phyloP scores from a whole-genome alignment of 2,888 invertebrate genomes.

The Hymenopus coronatus region DNA sequence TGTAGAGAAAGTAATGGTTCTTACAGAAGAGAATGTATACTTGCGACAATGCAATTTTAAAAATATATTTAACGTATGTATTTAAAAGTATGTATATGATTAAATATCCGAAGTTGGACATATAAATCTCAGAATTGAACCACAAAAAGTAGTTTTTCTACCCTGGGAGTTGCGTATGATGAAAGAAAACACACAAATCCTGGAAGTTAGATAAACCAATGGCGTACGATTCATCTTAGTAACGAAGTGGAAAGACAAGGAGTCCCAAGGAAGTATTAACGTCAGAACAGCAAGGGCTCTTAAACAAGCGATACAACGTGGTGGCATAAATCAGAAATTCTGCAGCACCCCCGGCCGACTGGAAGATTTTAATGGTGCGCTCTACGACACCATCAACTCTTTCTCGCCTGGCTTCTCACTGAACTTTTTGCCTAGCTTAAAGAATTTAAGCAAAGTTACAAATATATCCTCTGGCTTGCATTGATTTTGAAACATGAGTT shows the following conservation, averaged over 20 bases:
- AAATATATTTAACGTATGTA: no score
- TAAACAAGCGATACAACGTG: background rate
- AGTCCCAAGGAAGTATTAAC: background rate
- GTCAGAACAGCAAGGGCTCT: background rate
- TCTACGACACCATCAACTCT: background rate
- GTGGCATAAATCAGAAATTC: background rate
- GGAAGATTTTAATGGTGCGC: background rate
- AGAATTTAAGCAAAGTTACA: background rate
- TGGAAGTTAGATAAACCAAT: background rate
- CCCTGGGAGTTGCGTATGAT: no score
- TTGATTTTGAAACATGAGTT: background rate
- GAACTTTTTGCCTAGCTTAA: background rate
- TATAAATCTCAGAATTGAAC: background rate
- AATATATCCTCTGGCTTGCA: background rate
- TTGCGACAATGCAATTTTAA: no score
- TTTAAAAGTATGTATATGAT: no score
- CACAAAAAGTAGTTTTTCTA: no score
- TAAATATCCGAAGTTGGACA: no score
- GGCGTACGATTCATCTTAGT: background rate
- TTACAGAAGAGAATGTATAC: no score
- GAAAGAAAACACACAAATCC: background rate
- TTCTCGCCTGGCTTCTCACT: background rate
- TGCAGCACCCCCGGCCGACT: background rate
- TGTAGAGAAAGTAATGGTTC: no score
- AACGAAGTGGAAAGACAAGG: background rate